Evolutionary conservation across 2,888 invertebrate genomes (phyloP).

Genomic region (Tetanocera ferruginea): DNA sequence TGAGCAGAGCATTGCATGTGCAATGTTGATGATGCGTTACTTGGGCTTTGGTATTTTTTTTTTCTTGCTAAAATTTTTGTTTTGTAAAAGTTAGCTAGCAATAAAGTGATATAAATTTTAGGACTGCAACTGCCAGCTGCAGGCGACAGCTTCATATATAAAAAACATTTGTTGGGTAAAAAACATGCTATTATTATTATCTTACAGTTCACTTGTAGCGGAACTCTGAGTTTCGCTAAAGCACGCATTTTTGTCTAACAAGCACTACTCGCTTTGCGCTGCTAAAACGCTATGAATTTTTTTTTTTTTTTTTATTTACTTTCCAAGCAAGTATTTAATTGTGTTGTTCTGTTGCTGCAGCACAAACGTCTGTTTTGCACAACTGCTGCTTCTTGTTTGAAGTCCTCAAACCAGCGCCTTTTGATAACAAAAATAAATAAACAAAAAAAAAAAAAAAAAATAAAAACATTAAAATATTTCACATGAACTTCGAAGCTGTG

Average conservation of each 20-base stretch:
- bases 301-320: not conserved
- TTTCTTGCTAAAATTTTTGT: not conserved
- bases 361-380: not conserved
- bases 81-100: not conserved
- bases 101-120: not conserved
- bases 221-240: too few relatives aligned
- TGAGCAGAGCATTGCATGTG: not conserved
- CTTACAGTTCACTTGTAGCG: too few relatives aligned
- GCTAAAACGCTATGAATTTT: not conserved
- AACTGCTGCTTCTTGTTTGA: slow-evolving; percentile 11
- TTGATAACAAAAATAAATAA: not conserved
- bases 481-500: not conserved
- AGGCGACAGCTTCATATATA: not conserved
- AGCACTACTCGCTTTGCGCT: not conserved
- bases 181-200: too few relatives aligned
- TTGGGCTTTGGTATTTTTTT: not conserved
- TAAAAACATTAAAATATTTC: not conserved
- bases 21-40: not conserved
- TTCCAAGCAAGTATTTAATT: not conserved
- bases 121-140: not conserved
- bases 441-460: not conserved
- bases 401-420: slow-evolving; percentile 13
- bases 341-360: not conserved
- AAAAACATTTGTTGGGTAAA: too few relatives aligned
- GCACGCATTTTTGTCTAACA: not conserved